Base-by-base conservation (phyloP, 2,113 vertebrate genomes). In the Ictidomys tridecemlineatus region DNA sequence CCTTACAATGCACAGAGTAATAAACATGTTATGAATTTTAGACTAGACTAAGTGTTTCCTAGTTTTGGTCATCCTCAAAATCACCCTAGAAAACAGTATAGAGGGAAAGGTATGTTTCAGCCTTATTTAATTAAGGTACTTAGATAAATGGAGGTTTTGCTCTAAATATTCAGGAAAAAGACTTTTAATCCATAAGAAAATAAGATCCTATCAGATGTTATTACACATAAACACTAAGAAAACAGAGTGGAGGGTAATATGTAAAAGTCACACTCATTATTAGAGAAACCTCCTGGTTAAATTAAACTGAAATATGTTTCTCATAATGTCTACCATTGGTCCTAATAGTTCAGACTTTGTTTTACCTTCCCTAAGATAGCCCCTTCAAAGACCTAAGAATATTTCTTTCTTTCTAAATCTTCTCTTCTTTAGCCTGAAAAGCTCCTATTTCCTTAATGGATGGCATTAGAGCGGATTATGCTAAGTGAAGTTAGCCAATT, bases 91-190 rank as follows among this genome's bases (percentile, higher is more conserved):
- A 96, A 85, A 91, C 37, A 86, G 0, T 73, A 84, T n/a, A 10
- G 1, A 74, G 32, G 48, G 34, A 96, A 70, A 45, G 22, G 34
- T 73, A 67, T 58, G 26, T 61, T 48, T 24, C 39, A 5, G 51
- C 39, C 10, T 70, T 32, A 94, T 72, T 73, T 91, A 96, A 94
- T 65, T 63, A 90, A 94, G n/a, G 4, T 51, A 79, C 8, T 82
- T 69, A 85, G 61, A 76, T 58, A 93, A 97, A 34, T 90, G 28
- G 45, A 95, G 84, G 63, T 67, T 84, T 76, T 97, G 28, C 34
- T 96, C 42, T 13, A 91, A 83, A 12, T 89, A 18, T 53, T 96
- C 24, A 89, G n/a, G 39, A 93, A 95, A 94, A 93, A 94, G 6
- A 17, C 93, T 88, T 91, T 94, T 92, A 72, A 89, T 69, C 53